Percentiles rank a stretch among this genome's conserved stretches.
phyloP scores from a whole-genome alignment of 2,797 vertebrate genomes.

The Coendou prehensilis region DNA sequence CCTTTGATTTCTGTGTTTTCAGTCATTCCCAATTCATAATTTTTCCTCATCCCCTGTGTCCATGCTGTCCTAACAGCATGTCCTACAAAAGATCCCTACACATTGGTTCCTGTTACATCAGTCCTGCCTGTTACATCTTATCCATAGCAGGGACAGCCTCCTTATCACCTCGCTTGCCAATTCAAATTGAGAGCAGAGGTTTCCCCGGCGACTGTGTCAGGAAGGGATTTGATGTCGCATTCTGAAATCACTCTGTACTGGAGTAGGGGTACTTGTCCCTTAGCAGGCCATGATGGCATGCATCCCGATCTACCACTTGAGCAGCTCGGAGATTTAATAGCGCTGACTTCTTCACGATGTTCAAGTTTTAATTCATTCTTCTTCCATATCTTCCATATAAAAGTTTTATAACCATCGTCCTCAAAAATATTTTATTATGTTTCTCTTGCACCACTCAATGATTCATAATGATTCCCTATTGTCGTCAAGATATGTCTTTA shows the following conservation, averaged over 20 bases:
- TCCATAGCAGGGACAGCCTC: not conserved
- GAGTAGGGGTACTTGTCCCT: not conserved
- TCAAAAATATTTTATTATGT: conserved; percentile 48
- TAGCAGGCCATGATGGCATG: no score
- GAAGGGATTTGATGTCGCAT: not conserved
- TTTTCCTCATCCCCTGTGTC: not conserved
- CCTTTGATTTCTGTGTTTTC: not conserved
- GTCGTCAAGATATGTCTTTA: not conserved
- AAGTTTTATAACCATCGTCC: not conserved
- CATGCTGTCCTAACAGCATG: not conserved
- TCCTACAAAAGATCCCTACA: not conserved
- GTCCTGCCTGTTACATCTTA: not conserved
- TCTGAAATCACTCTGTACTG: not conserved
- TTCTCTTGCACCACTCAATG: not conserved
- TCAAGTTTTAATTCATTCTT: not conserved
- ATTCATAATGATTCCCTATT: not conserved
- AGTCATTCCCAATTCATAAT: not conserved
- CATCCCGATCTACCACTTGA: not conserved
- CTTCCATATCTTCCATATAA: conserved; percentile 32
- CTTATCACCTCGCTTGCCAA: not conserved
- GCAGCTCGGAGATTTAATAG: not conserved
- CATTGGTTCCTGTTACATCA: not conserved
- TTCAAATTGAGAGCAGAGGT: not conserved
- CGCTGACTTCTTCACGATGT: not conserved
- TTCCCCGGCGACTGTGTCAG: not conserved